Evolutionary conservation across 2,888 invertebrate species (phyloP).

Genomic region (Synanthedon andrenaeformis): DNA sequence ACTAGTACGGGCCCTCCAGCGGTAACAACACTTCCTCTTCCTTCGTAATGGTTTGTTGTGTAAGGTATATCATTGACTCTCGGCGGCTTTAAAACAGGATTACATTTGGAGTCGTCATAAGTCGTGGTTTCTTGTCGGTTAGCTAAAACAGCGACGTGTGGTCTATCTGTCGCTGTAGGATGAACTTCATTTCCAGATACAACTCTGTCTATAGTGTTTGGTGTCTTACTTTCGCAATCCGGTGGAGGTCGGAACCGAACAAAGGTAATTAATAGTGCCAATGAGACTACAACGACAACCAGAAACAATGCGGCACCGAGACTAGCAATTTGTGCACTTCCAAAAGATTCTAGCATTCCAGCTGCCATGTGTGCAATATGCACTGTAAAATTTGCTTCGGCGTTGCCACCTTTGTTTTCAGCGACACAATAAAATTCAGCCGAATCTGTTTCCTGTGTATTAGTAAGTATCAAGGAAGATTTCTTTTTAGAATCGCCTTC

Average conservation of each 20-base stretch:
- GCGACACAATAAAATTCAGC: constrained; percentile 91
- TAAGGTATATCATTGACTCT: constrained; percentile 77
- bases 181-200: constrained; percentile 72
- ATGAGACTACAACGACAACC: constrained; percentile 79
- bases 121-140: constrained; percentile 59
- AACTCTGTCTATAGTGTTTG: constrained; percentile 79
- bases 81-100: constrained; percentile 80
- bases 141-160: constrained; percentile 68
- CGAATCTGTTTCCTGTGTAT: constrained; percentile 85
- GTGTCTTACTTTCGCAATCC: constrained; percentile 80
- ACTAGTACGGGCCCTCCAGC: constrained; percentile 76
- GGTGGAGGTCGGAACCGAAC: constrained; percentile 80
- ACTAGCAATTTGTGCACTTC: constrained; percentile 87
- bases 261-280: constrained; percentile 78
- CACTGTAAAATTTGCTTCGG: constrained; percentile 90
- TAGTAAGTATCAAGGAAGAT: constrained; percentile 81
- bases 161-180: constrained; percentile 58
- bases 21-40: constrained; percentile 74
- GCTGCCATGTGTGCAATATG: constrained; percentile 82
- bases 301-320: constrained; percentile 85
- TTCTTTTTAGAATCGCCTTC: constrained; percentile 81
- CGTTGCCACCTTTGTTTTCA: constrained; percentile 88
- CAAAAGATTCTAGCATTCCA: constrained; percentile 80
- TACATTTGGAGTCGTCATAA: constrained; percentile 61
- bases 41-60: constrained; percentile 77